Evolutionary conservation across 2,888 invertebrate genomes (phyloP).

Genomic region (Cosmia pyralina): DNA sequence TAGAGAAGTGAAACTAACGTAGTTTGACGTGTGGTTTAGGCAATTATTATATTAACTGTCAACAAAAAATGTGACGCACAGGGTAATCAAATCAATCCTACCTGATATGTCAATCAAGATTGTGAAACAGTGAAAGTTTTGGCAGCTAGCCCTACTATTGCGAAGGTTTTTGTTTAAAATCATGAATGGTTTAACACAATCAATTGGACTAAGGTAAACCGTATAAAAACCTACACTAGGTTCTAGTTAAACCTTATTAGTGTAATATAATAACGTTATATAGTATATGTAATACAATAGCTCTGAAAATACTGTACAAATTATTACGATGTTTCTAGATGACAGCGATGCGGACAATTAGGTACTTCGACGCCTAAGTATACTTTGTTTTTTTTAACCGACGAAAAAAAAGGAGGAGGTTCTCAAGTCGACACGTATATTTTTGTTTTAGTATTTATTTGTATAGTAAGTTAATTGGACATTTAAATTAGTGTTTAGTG

Average conservation of each 20-base stretch:
- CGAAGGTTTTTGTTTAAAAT: neutral
- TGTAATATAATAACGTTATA: too few relatives aligned
- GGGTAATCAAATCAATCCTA: neutral
- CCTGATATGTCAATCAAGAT: too few relatives aligned
- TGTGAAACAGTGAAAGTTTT: slow-evolving; percentile 20
- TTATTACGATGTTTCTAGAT: neutral
- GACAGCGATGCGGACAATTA: neutral
- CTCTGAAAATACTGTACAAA: neutral
- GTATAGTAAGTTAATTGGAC: too few relatives aligned
- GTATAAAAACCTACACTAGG: neutral
- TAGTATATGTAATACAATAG: too few relatives aligned
- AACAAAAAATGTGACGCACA: neutral
- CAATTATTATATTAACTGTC: neutral
- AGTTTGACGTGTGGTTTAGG: slow-evolving; percentile 7
- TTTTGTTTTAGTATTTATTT: too few relatives aligned
- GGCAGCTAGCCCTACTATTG: neutral
- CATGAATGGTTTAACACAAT: slow-evolving; percentile 1
- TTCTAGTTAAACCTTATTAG: neutral
- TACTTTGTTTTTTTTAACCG: too few relatives aligned
- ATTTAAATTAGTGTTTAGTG: neutral
- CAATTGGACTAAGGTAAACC: neutral
- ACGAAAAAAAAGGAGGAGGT: too few relatives aligned
- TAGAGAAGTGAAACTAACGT: slow-evolving; percentile 1
- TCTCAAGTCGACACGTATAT: too few relatives aligned
- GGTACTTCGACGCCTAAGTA: neutral